Evolutionary conservation across 2,888 invertebrate species (phyloP).

Genomic region (Orthonychiurus folsomi): DNA sequence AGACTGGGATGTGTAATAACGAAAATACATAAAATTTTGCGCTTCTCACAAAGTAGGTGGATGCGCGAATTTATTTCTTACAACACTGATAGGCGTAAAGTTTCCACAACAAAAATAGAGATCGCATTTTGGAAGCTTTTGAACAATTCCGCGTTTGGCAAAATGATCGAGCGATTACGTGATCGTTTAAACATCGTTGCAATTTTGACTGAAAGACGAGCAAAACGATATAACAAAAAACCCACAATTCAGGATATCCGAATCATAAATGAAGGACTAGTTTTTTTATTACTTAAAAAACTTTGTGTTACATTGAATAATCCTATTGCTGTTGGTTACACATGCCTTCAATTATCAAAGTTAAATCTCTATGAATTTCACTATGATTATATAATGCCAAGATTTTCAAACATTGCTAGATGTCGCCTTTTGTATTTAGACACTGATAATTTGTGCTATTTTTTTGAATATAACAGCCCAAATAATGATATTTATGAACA

Average conservation of each 20-base stretch:
- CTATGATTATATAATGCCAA: slow-evolving; percentile 22
- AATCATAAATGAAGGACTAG: neutral
- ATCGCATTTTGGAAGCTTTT: slow-evolving; percentile 20
- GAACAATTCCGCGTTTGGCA: slow-evolving; percentile 31
- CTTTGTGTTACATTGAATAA: slow-evolving; percentile 8
- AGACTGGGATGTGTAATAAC: slow-evolving; percentile 15
- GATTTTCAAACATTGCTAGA: slow-evolving; percentile 9
- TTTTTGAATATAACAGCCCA: no score
- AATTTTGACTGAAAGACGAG: slow-evolving; percentile 14
- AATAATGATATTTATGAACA: slow-evolving; percentile 17
- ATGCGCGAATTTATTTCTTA: slow-evolving; percentile 17
- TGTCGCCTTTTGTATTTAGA: slow-evolving; percentile 10
- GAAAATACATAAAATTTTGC: slow-evolving; percentile 18
- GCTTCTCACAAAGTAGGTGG: slow-evolving; percentile 17
- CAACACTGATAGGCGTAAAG: slow-evolving; percentile 8
- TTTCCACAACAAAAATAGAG: slow-evolving; percentile 12
- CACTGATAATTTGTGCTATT: slow-evolving; percentile 15
- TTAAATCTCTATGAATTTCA: slow-evolving; percentile 31
- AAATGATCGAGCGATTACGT: slow-evolving; percentile 1
- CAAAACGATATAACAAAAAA: slow-evolving; percentile 13
- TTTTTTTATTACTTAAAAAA: slow-evolving; percentile 9
- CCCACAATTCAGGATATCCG: slow-evolving; percentile 14
- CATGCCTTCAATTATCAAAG: slow-evolving; percentile 14
- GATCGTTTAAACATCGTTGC: slow-evolving; percentile 35
- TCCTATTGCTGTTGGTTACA: slow-evolving; percentile 16